Percentiles rank a stretch among this genome's conserved stretches.
These are phyloP conservation scores for Porphyrio hochstetteri DNA, from an alignment of 2,113 vertebrate species.

Conservation along the genomic window DNA sequence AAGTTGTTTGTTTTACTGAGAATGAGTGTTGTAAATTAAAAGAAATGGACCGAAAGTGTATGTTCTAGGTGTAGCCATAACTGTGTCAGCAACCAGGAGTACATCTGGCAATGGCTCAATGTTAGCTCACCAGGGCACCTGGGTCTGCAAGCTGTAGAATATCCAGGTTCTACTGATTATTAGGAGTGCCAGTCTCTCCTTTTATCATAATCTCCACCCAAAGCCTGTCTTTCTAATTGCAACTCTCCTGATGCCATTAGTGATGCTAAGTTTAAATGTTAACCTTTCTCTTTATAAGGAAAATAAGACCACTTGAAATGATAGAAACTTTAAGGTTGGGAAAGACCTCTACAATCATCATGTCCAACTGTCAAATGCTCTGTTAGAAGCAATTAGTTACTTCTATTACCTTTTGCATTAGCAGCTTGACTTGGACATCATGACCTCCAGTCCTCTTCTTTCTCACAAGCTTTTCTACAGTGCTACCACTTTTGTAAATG, in stretches of 20 bases:
- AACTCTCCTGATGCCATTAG: neutral
- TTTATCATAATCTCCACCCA: neutral
- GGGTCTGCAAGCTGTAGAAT: neutral
- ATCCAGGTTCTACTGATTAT: neutral
- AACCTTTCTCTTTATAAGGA: neutral
- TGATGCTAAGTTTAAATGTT: neutral
- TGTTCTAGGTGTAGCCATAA: neutral
- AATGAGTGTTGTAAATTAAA: neutral
- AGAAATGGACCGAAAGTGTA: neutral
- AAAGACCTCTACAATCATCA: no score
- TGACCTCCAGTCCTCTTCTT: neutral
- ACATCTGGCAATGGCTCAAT: neutral
- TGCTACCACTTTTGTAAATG: neutral
- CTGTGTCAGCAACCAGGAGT: neutral
- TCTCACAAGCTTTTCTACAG: neutral
- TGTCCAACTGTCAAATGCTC: neutral
- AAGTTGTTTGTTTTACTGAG: neutral
- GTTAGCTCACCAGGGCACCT: neutral
- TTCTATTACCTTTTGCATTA: neutral
- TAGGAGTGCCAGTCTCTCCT: neutral
- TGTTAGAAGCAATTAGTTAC: neutral
- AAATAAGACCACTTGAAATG: neutral
- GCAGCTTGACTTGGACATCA: neutral
- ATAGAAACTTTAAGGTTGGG: no score
- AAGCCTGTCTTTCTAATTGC: neutral